Evolutionary conservation across 2,797 vertebrate genomes (phyloP).

Genomic region (Chromis chromis): DNA sequence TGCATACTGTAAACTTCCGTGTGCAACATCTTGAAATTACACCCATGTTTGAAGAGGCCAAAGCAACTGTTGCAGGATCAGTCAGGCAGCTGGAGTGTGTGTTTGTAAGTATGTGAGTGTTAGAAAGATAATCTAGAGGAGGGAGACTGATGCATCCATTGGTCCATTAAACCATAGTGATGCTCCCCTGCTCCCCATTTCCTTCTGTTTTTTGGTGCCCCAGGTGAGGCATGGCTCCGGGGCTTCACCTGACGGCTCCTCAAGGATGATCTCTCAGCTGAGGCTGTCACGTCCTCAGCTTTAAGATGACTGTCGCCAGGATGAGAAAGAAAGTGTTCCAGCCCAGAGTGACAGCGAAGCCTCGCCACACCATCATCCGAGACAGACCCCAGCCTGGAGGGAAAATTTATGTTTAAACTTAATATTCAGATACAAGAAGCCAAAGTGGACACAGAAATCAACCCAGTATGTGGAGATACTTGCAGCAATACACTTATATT

Average conservation of each 20-base stretch:
- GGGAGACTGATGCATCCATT: slow-evolving; percentile 31
- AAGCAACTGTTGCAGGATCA: slow-evolving; percentile 43
- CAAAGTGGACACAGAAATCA: background rate
- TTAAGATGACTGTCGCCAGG: slow-evolving; percentile 86
- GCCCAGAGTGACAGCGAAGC: slow-evolving; percentile 84
- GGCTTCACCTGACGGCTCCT: slow-evolving; percentile 27
- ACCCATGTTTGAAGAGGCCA: slow-evolving; percentile 21
- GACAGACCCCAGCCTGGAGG: slow-evolving; percentile 83
- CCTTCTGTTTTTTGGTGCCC: slow-evolving; percentile 19
- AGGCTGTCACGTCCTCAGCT: slow-evolving; percentile 80
- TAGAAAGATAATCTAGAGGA: slow-evolving; percentile 30
- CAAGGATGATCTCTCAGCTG: background rate
- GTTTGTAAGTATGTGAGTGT: slow-evolving; percentile 23
- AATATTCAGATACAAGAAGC: background rate
- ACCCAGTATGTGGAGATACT: no score
- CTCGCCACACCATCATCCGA: slow-evolving; percentile 87
- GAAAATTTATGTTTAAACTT: background rate
- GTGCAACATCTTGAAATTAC: slow-evolving; percentile 52
- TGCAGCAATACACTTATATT: no score
- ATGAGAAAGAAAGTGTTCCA: slow-evolving; percentile 88
- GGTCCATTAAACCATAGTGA: slow-evolving; percentile 21
- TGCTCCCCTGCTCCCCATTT: background rate
- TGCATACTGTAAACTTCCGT: slow-evolving; percentile 24
- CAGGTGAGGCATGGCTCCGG: slow-evolving; percentile 21
- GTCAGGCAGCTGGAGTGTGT: slow-evolving; percentile 34